These are phyloP conservation scores for Helicoverpa armigera DNA, from an alignment of 1,140 invertebrate genomes.

Conservation along the genomic window DNA sequence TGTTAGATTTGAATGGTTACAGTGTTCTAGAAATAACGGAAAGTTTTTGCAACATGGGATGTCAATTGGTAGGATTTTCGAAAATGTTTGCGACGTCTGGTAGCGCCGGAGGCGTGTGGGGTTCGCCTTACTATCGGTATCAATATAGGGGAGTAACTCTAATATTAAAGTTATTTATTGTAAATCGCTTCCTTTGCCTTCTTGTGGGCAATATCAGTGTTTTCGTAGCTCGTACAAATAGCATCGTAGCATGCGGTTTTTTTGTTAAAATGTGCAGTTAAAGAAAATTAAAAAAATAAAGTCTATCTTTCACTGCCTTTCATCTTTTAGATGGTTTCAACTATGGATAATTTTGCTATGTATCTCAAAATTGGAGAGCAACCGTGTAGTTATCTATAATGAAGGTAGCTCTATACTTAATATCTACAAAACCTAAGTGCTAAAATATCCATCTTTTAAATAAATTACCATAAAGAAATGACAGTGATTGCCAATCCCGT, in stretches of 20 bases:
- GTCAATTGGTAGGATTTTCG: not conserved
- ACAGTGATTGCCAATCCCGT: not conserved
- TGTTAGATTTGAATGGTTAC: not conserved
- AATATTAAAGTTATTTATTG: slow-evolving; percentile 86
- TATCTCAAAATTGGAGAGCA: too few relatives aligned
- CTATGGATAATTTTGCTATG: too few relatives aligned
- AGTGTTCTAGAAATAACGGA: not conserved
- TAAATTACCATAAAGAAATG: not conserved
- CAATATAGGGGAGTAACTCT: slow-evolving; percentile 82
- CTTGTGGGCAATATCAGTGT: slow-evolving; percentile 69
- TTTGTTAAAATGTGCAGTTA: not conserved
- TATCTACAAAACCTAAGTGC: too few relatives aligned
- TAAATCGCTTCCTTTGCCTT: slow-evolving; percentile 79
- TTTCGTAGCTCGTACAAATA: slow-evolving; percentile 38
- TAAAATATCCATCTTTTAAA: not conserved
- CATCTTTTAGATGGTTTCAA: too few relatives aligned
- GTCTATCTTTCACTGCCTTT: too few relatives aligned
- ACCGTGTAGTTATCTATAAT: too few relatives aligned
- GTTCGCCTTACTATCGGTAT: slow-evolving; percentile 80
- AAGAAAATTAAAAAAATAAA: not conserved
- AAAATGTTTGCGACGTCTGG: slow-evolving; percentile 71
- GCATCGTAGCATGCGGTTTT: slow-evolving; percentile 16
- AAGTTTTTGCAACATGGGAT: not conserved
- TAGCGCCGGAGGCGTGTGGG: slow-evolving; percentile 76
- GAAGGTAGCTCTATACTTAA: too few relatives aligned